A percentile compares a stretch with the other conserved stretches of the same genome.
These are phyloP conservation scores for Eriocheir sinensis DNA, from an alignment of 1,140 invertebrate genomes.

Conservation along the genomic window DNA sequence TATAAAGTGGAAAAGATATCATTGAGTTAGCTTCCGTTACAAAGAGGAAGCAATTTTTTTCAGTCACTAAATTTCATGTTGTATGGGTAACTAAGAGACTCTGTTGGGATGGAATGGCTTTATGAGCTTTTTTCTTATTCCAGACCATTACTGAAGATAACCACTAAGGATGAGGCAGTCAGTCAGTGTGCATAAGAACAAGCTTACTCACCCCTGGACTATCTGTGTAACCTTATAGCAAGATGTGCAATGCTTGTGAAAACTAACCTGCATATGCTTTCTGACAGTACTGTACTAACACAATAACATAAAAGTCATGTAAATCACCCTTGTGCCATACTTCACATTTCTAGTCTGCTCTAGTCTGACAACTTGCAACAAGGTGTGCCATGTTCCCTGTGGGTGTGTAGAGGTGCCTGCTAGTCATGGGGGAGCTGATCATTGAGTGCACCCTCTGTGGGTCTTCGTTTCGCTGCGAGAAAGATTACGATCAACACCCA, in stretches of 20 bases:
- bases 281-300: constrained; percentile 18
- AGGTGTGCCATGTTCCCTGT: not conserved
- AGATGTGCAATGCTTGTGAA: not conserved
- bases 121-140: constrained; percentile 63
- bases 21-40: not conserved
- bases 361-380: constrained; percentile 43
- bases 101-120: not conserved
- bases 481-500: constrained; percentile 66
- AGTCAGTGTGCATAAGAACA: constrained; percentile 37
- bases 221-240: constrained; percentile 54
- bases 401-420: not conserved
- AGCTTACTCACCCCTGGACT: constrained; percentile 64
- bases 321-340: constrained; percentile 25
- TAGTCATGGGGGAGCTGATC: constrained; percentile 71
- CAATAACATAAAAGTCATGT: constrained; percentile 54
- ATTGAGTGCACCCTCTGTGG: constrained; percentile 76
- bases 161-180: constrained; percentile 38
- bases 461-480: constrained; percentile 62
- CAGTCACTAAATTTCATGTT: not conserved
- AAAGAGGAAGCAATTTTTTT: not conserved
- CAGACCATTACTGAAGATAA: constrained; percentile 67
- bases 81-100: not conserved
- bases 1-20: not conserved
- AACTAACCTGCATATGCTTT: constrained; percentile 20
- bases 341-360: constrained; percentile 62